phyloP scores from a whole-genome alignment of 1,140 invertebrate genomes.

The Danaus melanippus region DNA sequence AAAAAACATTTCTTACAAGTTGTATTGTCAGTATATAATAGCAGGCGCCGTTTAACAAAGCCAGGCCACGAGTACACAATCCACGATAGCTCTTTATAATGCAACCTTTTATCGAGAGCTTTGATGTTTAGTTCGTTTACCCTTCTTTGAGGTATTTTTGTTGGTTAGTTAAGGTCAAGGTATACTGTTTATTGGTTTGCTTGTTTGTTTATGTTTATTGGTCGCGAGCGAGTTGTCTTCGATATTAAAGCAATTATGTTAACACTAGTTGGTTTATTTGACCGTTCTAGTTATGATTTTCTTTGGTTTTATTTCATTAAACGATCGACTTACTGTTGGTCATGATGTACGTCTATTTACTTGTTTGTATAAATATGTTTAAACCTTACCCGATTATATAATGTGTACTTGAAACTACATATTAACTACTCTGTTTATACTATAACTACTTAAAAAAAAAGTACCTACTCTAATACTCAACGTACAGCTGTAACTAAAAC shows the following conservation, averaged over 20 bases:
- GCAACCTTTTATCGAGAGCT: constrained; percentile 50
- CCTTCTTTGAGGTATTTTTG: constrained; percentile 28
- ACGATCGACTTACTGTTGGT: no score
- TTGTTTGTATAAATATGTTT: no score
- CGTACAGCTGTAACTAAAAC: no score
- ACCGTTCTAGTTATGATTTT: no score
- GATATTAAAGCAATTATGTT: constrained; percentile 58
- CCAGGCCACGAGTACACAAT: constrained; percentile 68
- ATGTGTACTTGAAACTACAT: no score
- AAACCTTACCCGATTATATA: no score
- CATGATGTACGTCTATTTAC: no score
- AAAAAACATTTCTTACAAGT: constrained; percentile 70
- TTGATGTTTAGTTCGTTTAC: constrained; percentile 33
- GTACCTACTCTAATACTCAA: no score
- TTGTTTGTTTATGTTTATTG: constrained; percentile 68
- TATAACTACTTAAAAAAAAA: no score
- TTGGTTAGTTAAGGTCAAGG: constrained; percentile 33
- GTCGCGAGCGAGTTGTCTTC: constrained; percentile 60
- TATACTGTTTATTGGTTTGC: constrained; percentile 55
- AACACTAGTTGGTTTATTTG: no score
- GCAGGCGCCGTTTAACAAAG: constrained; percentile 64
- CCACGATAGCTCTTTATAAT: constrained; percentile 68
- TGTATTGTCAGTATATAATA: constrained; percentile 66
- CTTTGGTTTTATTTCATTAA: no score
- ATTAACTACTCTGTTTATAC: no score